Base-by-base conservation (phyloP, 2,797 vertebrate genomes). In the Lagocephalus sceleratus region DNA sequence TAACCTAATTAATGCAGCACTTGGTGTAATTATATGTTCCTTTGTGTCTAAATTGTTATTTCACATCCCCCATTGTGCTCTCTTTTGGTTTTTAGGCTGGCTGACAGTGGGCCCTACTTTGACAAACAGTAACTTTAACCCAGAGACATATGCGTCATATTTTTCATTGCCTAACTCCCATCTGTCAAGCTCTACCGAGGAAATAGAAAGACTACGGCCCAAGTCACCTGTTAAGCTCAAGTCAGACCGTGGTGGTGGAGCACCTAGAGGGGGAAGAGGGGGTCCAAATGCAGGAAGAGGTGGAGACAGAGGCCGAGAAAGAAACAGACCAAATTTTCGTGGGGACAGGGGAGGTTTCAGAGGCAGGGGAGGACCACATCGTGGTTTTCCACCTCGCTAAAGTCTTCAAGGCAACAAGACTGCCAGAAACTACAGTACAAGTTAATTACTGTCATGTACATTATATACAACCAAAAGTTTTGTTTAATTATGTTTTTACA, bases 101-200 rank as follows among this genome's bases (percentile, higher is more conserved):
- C 87, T 99, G 69, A 99, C 97, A 0, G 95, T 98, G 29, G 97
- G 97, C 50, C 96, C 97, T 2, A 98, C 94, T 0, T 90, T 98
- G 54, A 99, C 97, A 35, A 99, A 99, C 78, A 98, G 96, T 80
- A 99, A 99, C 88, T 99, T 97, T 69, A 98, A 98, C n/a, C 89
- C 92, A 0, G 97, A 99, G 76, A 86, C 93, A 0, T 99, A 98
- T 0, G 89, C 91, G 0, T 85, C 93, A 0, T 91, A 97, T 79
- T 99, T 99, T 71, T 83, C 75, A 0, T 60, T 91, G 66, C 93
- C 94, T 0, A 92, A 91, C 49, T 92, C 94, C 1, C 89, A 94
- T 73, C 85, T 98, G 22, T 94, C 95, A 0, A 96, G 97, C 54
- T 99, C 96, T 71, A 96, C 96, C 0, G 97, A 99, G 67, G 97